Conservation (phyloP, 2,113 vertebrate genomes). For the Callorhinus ursinus region DNA sequence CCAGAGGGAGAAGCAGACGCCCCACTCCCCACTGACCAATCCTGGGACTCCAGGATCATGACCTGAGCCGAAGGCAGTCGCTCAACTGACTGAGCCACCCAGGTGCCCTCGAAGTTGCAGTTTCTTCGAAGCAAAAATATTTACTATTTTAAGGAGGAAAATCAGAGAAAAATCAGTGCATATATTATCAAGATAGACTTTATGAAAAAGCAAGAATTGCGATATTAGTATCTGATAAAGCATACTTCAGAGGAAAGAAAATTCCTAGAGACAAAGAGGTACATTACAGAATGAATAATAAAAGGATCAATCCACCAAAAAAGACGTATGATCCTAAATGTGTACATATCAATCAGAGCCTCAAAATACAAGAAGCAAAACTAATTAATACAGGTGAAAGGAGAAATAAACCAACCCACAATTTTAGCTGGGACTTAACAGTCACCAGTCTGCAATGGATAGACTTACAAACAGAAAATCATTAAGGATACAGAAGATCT, state of each 20-base stretch:
- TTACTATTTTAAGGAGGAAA: not conserved
- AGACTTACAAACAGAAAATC: not conserved
- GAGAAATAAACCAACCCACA: not conserved
- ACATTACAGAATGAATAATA: not conserved
- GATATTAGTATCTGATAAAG: not conserved
- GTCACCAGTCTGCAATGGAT: not conserved
- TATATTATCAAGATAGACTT: not conserved
- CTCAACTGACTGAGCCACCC: not conserved
- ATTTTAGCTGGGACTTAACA: not conserved
- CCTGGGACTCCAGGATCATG: not conserved
- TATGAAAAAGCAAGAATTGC: not conserved
- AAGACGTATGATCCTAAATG: not conserved
- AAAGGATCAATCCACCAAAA: not conserved
- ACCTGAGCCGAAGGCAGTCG: not conserved
- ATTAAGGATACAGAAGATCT: not conserved
- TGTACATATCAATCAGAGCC: not conserved
- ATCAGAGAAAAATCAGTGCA: not conserved
- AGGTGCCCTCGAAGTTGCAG: not conserved
- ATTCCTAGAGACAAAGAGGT: not conserved
- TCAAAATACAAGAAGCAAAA: not conserved
- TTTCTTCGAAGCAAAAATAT: not conserved
- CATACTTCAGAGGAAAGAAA: not conserved
- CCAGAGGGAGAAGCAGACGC: not conserved
- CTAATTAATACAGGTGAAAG: not conserved
- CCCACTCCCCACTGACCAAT: not conserved